Evolutionary conservation across 2,888 invertebrate genomes (phyloP).

Genomic region (Ditylenchus weischeri): DNA sequence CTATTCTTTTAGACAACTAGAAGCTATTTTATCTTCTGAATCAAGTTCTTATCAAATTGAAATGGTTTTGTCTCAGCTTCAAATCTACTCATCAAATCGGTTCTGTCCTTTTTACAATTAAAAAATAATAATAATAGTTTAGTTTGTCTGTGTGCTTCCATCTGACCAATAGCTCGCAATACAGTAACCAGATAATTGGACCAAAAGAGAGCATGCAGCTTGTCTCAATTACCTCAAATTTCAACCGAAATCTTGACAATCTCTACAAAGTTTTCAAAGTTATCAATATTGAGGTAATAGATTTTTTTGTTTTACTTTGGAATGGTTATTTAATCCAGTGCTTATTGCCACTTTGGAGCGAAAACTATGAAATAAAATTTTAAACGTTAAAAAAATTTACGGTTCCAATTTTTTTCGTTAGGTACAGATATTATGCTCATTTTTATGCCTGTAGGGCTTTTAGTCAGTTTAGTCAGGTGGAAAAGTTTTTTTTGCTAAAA

Average conservation of each 20-base stretch:
- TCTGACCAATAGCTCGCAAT: slow-evolving; percentile 1
- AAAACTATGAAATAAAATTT: too few relatives aligned
- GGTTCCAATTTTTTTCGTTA: too few relatives aligned
- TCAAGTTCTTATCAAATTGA: not conserved
- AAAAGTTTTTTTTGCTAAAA: too few relatives aligned
- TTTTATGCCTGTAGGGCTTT: too few relatives aligned
- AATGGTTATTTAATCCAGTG: too few relatives aligned
- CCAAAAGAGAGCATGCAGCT: not conserved
- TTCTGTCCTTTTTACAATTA: not conserved
- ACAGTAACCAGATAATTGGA: not conserved
- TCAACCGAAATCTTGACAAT: slow-evolving; percentile 7
- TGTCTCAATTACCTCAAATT: not conserved
- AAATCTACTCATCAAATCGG: slow-evolving; percentile 6
- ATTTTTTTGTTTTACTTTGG: not conserved
- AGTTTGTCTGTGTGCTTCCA: slow-evolving; percentile 4
- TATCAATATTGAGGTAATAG: slow-evolving; percentile 6
- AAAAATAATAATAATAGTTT: not conserved
- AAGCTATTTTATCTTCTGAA: too few relatives aligned
- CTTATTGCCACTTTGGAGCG: too few relatives aligned
- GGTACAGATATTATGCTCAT: too few relatives aligned
- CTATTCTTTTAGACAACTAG: too few relatives aligned
- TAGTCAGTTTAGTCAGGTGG: too few relatives aligned
- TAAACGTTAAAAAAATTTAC: too few relatives aligned
- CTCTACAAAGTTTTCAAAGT: slow-evolving; percentile 7
- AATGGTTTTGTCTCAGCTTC: not conserved